These are phyloP conservation scores for Caenorhabditis sp. DNA, from an alignment of 2,888 invertebrate species.

Conservation along the genomic window DNA sequence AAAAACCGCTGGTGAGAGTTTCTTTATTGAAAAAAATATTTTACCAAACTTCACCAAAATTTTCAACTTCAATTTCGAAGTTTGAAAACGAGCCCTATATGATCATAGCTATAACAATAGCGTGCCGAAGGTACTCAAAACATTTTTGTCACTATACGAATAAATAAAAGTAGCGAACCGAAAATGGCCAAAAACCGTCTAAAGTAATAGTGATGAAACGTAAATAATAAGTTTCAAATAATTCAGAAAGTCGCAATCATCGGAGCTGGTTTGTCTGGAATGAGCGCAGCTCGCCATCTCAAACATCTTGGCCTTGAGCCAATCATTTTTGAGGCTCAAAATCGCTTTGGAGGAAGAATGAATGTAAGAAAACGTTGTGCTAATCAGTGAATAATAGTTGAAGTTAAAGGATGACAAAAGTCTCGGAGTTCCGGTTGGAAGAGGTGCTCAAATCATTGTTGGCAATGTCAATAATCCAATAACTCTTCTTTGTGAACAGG, in stretches of 20 bases:
- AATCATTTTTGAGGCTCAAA: constrained; percentile 73
- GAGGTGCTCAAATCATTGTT: constrained; percentile 73
- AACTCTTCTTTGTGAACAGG: constrained; percentile 73
- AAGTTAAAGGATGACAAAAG: constrained; percentile 57
- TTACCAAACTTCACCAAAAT: no score
- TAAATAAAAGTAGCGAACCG: no score
- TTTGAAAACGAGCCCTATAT: no score
- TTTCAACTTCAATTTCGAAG: no score
- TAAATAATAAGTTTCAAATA: no score
- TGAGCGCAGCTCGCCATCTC: constrained; percentile 73
- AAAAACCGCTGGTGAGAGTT: background rate
- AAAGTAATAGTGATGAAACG: no score
- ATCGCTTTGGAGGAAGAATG: constrained; percentile 73
- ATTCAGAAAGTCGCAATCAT: constrained; percentile 71
- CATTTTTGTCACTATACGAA: no score
- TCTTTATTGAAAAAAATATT: background rate
- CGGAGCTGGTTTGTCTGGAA: constrained; percentile 73
- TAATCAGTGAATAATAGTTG: background rate
- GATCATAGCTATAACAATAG: no score
- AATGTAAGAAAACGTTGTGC: constrained; percentile 37
- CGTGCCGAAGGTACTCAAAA: no score
- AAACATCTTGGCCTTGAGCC: constrained; percentile 72
- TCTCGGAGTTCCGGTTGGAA: constrained; percentile 70
- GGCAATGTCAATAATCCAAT: constrained; percentile 74
- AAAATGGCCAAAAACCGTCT: no score